phyloP scores from a whole-genome alignment of 1,140 invertebrate genomes.

The Drosophila sp. region DNA sequence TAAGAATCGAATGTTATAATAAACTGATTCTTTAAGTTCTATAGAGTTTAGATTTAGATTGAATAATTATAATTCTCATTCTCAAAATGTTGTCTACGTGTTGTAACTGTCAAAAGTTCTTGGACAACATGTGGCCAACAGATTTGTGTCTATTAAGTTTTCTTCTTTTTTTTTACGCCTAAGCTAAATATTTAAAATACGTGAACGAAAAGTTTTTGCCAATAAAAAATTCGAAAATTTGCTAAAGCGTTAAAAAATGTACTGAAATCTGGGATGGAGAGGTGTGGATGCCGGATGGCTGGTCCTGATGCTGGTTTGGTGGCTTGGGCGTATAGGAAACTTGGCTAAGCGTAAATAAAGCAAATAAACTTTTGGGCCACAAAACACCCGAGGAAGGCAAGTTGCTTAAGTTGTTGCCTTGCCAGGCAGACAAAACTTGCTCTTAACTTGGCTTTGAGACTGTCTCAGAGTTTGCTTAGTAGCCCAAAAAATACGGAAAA shows the following conservation, averaged over 20 bases:
- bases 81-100: slow-evolving; percentile 1
- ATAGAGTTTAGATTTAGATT: no score
- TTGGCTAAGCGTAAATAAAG: slow-evolving; percentile 80
- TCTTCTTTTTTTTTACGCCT: slow-evolving; percentile 28
- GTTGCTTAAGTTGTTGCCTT: slow-evolving; percentile 49
- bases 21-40: no score
- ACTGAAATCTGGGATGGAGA: slow-evolving; percentile 35
- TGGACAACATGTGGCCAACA: slow-evolving; percentile 47
- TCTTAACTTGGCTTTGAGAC: slow-evolving; percentile 64
- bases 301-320: no score
- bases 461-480: slow-evolving; percentile 68
- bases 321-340: slow-evolving; percentile 43
- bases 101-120: slow-evolving; percentile 4
- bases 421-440: slow-evolving; percentile 66
- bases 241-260: slow-evolving; percentile 78
- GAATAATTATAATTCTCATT: no score
- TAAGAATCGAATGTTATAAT: no score
- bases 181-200: slow-evolving; percentile 50
- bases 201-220: slow-evolving; percentile 53
- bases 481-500: slow-evolving; percentile 48
- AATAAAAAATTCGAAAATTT: slow-evolving; percentile 67
- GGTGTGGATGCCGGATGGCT: background rate
- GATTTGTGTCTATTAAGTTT: slow-evolving; percentile 61
- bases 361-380: slow-evolving; percentile 69
- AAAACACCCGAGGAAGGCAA: slow-evolving; percentile 39